These are phyloP conservation scores for Lutjanus argentimaculatus DNA, from an alignment of 2,797 vertebrate species.

Conservation along the genomic window DNA sequence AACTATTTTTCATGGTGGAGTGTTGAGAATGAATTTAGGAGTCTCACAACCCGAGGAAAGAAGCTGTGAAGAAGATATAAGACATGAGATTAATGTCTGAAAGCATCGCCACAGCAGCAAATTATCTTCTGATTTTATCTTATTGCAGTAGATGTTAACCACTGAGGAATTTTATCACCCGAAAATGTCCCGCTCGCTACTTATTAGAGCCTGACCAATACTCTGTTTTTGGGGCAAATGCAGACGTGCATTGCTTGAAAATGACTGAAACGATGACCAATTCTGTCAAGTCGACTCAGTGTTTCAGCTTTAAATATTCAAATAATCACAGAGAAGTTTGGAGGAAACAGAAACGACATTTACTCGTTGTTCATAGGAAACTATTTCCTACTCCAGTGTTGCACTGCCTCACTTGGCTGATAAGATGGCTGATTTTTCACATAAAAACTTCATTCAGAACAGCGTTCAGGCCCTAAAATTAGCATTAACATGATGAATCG, in stretches of 20 bases:
- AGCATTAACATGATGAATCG: constrained; percentile 14
- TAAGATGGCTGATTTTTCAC: not conserved
- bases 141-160: not conserved
- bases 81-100: not conserved
- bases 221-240: too few species aligned
- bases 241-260: not conserved
- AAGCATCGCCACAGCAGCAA: not conserved
- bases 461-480: not conserved
- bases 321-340: too few species aligned
- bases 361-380: not conserved
- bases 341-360: too few species aligned
- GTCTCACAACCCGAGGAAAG: too few species aligned
- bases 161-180: too few species aligned
- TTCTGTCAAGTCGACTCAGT: not conserved
- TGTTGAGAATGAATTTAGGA: too few species aligned
- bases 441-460: not conserved
- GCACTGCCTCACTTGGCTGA: too few species aligned
- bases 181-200: too few species aligned
- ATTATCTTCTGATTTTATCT: too few species aligned
- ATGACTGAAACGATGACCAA: not conserved
- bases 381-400: not conserved
- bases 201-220: too few species aligned
- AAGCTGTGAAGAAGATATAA: too few species aligned
- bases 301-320: not conserved
- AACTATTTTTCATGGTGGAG: too few species aligned